A percentile compares a stretch with the other conserved stretches of the same genome.
These are phyloP conservation scores for Mirounga angustirostris DNA, from an alignment of 2,113 vertebrate genomes.

Conservation along the genomic window DNA sequence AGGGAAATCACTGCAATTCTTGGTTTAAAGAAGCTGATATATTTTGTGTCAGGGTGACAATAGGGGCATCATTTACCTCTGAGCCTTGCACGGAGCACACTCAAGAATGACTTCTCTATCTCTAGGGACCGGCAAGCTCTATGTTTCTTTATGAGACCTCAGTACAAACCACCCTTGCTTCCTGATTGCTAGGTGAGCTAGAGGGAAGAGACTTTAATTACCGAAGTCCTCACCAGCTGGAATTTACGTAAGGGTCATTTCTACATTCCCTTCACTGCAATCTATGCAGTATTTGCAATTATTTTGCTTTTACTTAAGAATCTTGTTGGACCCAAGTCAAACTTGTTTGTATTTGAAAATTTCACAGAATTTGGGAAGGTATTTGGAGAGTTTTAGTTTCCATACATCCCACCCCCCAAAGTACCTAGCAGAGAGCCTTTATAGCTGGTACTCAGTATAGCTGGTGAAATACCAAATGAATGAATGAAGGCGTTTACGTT, in stretches of 20 bases:
- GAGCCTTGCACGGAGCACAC: not conserved
- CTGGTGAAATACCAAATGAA: conserved; percentile 6
- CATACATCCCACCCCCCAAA: not conserved
- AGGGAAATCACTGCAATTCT: not conserved
- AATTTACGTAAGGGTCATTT: conserved; percentile 66
- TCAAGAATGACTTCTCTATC: conserved; percentile 53
- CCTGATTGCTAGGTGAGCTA: not conserved
- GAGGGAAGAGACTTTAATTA: conserved; percentile 63
- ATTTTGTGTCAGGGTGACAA: conserved; percentile 62
- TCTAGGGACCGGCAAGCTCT: not conserved
- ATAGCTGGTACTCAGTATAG: not conserved
- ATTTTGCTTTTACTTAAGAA: conserved; percentile 48
- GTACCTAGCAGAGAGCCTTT: not conserved
- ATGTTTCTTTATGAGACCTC: conserved; percentile 63
- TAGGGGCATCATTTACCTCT: conserved; percentile 34
- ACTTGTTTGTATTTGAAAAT: conserved; percentile 16
- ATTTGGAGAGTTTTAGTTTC: conserved; percentile 41
- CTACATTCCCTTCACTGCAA: not conserved
- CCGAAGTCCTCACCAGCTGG: conserved; percentile 52
- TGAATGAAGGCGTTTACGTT: not conserved
- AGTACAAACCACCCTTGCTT: conserved; percentile 34
- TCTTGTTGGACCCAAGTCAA: conserved; percentile 44
- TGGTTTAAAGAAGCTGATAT: conserved; percentile 53
- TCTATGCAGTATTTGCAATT: not conserved
- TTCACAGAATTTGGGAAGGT: conserved; percentile 9